Evolutionary conservation across 2,797 vertebrate species (phyloP).

Genomic region (Serranus cabrilla): DNA sequence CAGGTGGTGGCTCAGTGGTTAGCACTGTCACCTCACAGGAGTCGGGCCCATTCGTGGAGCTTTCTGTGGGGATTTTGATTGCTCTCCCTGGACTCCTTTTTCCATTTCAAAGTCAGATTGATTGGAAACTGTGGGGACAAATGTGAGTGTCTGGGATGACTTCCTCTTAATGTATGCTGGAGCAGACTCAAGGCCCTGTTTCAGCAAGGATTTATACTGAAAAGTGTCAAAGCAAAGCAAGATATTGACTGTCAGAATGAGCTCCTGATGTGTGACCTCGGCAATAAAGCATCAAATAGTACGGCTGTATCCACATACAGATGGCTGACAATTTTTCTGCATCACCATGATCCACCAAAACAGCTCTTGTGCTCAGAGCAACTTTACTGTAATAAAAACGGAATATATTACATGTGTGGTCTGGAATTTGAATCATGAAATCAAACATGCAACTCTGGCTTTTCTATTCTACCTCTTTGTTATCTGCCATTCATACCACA

Average conservation of each 20-base stretch:
- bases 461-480: not conserved
- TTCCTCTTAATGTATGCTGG: constrained; percentile 51
- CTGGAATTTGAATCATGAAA: not conserved
- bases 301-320: constrained; percentile 22
- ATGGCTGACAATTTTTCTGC: not conserved
- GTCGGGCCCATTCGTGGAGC: constrained; percentile 10
- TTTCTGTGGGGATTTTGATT: constrained; percentile 59
- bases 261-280: constrained; percentile 42
- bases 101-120: constrained; percentile 63
- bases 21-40: constrained; percentile 5
- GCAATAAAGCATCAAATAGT: constrained; percentile 24
- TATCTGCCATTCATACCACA: not conserved
- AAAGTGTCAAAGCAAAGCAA: constrained; percentile 41
- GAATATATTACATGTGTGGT: not conserved
- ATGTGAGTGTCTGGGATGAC: constrained; percentile 34
- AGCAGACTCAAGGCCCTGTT: constrained; percentile 52
- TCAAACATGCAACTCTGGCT: not conserved
- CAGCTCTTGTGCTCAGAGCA: not conserved
- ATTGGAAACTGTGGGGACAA: constrained; percentile 52
- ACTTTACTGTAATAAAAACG: not conserved
- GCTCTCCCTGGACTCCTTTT: constrained; percentile 50
- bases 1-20: constrained; percentile 46
- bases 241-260: constrained; percentile 29
- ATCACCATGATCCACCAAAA: not conserved
- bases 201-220: constrained; percentile 36